Evolutionary conservation across 2,797 vertebrate species (phyloP), one percentile per base, ranked within the genome.

Genomic region (Sebastolobus alascanus): DNA sequence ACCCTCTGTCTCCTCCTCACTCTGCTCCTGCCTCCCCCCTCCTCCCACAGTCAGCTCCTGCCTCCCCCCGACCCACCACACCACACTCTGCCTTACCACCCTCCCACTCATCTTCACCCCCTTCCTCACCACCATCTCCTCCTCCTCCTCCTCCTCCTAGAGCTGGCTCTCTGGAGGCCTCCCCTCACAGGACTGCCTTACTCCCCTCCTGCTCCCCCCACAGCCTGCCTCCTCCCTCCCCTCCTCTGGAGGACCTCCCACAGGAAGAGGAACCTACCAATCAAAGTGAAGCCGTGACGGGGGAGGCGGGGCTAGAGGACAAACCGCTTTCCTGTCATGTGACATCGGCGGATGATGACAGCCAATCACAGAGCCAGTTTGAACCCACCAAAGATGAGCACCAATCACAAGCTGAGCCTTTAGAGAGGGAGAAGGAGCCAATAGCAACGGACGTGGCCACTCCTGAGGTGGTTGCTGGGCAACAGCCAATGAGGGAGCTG

Each of bases 151-250:
- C 68, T 56, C 16, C 37, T 73, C 35, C 56, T 54, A 67, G 80
- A 90, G 80, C 89, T 37, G 78, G 82, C 55, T 84, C 85, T 87
- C 59, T 43, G 50, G 84, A 85, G 43, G 71, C 55, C 56, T 64
- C 86, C 20, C 65, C 75, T 66, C 69, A 73, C 67, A 72, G 33
- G 35, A 61, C 67, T 60, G 73, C 84, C 80, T 83, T 81, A 86
- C 67, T 43, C 50, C 16, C 38, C 31, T 68, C 29, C n/a, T 77
- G 58, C 58, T 77, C 85, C 7, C 50, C 73, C 52, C 68, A 31
- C 12, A 13, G 56, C 31, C 33, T n/a, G 2, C 14, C 46, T 61
- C 64, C 38, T 12, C 37, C 50, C 8, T 29, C 56, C 7, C 20
- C 22, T 58, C 29, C 60, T 22, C 33, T 50, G 50, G 52, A 46